Base-by-base conservation (phyloP, 1,140 invertebrate species). In the Bombus confusus region DNA sequence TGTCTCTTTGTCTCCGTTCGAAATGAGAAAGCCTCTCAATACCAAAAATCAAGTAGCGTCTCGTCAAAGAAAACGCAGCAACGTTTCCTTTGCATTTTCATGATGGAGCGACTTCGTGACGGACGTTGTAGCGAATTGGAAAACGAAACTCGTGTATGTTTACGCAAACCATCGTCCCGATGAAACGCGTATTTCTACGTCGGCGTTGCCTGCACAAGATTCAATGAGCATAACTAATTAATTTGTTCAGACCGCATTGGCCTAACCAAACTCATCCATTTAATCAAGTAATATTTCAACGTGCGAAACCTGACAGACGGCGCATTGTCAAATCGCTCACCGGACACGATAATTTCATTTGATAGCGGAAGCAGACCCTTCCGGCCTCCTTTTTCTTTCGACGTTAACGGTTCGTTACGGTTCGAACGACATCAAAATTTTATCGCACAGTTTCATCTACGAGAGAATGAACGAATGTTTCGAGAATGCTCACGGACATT, bases 221-320 rank as follows among this genome's bases (percentile, higher is more conserved):
- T 82, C 68, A 66, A 39, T 34, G 64, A 78, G 71, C 71, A 80
- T 83, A 52, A 83, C 74, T 89, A 89, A 89, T 85, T 90, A 89
- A 90, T 90, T 47, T 59, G 68, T 66, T 15, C 81, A 34, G 5
- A 25, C 28, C 10, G 75, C 18, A 1, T 59, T 39, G 75, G 41
- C n/a, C 37, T 80, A 66, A 66, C 10, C 52, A 28, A 77, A 80
- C 73, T 62, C 86, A 52, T 86, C 90, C 80, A 83, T 90, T 91
- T 88, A 62, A 90, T 89, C 86, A 72, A 79, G 47, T 81, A 91
- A 90, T 90, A 78, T 68, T 80, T 87, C 22, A 68, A 13, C 64
- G 37, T 31, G 66, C 57, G 64, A 39, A 71, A 28, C 43, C 37
- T 34, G 78, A 85, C 79, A 78, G 75, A 15, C 59, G 62, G 66